Base-by-base conservation (phyloP, 2,888 invertebrate species). In the Tromatobia lineatoria region DNA sequence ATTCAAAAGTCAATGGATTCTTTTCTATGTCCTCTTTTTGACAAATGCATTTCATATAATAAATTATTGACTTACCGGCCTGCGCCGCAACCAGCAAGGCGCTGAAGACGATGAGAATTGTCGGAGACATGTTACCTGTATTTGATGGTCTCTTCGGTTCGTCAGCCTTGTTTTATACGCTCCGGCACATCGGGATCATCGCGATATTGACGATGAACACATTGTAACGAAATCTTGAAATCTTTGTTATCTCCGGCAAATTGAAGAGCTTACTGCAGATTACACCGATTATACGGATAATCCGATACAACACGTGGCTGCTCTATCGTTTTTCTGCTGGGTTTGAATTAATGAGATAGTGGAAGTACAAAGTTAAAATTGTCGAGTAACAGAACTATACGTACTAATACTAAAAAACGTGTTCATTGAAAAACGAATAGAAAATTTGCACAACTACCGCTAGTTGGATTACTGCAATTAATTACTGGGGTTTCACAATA, bases 21-120 rank as follows among this genome's bases (percentile, higher is more conserved):
- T n/a, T 67, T 47, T 2, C 2, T 69, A 8, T 10, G 2, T 11
- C n/a, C 23, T 1, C 10, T 38, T 54, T 23, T 54, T 4, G 54
- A 13, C 13, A 54, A 54, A 25, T 57, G 59, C 0, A 15, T 34
- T 61, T 61, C 3, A 34, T 25, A 25, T 13, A n/a, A 23, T 69
- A 7, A 74, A 45, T 57, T 6, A n/a, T 78, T n/a, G n/a, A 87
- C 88, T 90, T 84, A 90, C 91, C 75, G 11, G 88, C 87, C n/a
- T 81, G 54, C 3, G 73, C 87, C 38, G 70, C 75, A 2, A 82
- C 88, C 2, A 90, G 15, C n/a, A 89, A 70, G 25, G 75, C 18
- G n/a, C 78, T 20, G 18, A 87, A 77, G 15, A 85, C 50, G 67
- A 85, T 23, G 52, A 88, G 23, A 11, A 87, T 52, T 81, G 88